These are phyloP conservation scores for Anarrhichthys ocellatus DNA, from an alignment of 2,113 vertebrate species.

Conservation along the genomic window DNA sequence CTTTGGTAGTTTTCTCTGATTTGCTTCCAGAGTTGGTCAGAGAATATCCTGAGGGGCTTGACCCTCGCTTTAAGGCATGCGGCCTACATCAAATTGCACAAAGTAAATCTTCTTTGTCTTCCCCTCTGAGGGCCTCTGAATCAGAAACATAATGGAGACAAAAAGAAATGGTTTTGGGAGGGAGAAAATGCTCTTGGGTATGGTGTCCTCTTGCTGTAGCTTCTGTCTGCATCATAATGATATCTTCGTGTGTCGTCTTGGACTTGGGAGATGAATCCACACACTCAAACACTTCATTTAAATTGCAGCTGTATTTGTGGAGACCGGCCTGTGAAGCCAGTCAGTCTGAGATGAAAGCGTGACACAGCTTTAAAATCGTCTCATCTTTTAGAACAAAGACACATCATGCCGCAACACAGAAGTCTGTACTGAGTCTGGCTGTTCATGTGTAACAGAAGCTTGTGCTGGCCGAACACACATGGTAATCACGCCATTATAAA, in stretches of 20 bases:
- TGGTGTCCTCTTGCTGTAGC: constrained; percentile 29
- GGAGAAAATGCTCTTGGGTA: constrained; percentile 53
- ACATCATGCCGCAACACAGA: constrained; percentile 30
- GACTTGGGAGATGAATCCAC: constrained; percentile 14
- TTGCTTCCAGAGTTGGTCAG: constrained; percentile 60
- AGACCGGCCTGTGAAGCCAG: constrained; percentile 42
- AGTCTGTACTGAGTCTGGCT: constrained; percentile 15
- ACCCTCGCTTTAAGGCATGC: constrained; percentile 76
- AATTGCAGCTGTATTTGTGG: constrained; percentile 21
- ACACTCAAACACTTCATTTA: constrained; percentile 26
- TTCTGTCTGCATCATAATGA: constrained; percentile 49
- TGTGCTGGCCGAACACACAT: no score
- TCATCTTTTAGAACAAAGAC: constrained; percentile 64
- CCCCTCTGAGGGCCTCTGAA: constrained; percentile 58
- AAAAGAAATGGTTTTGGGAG: constrained; percentile 52
- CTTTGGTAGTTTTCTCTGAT: constrained; percentile 66
- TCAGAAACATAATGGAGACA: constrained; percentile 67
- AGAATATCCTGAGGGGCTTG: constrained; percentile 66
- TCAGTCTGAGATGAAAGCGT: constrained; percentile 55
- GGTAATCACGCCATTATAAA: not conserved
- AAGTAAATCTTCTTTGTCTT: constrained; percentile 75
- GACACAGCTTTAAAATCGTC: constrained; percentile 55
- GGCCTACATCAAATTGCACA: constrained; percentile 76
- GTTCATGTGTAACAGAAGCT: constrained; percentile 12
- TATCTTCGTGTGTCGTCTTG: constrained; percentile 28